Base-by-base conservation (phyloP, 2,888 invertebrate species). In the Crocallis elinguaria region DNA sequence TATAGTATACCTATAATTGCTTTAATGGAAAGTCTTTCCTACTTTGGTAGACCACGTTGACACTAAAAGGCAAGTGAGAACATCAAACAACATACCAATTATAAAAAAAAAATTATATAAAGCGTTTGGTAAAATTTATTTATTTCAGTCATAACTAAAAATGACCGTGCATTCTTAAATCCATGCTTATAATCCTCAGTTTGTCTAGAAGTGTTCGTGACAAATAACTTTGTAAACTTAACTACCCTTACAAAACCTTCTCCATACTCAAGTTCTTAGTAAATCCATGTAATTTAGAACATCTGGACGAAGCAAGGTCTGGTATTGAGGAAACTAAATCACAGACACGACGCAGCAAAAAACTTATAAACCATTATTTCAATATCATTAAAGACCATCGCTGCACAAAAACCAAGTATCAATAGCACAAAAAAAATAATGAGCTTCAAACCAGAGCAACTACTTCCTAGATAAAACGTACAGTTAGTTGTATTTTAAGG, bases 231-330 rank as follows among this genome's bases (percentile, higher is more conserved):
- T 19, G 3, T 6, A 19, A 29, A 12, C 29, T 12, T 29, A 12
- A 2, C 4, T n/a, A 12, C 6, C 9, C 4, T 11, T 63, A 63
- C 67, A 69, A 69, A 72, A 11, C 50, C 55, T 30, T 55, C 70
- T 76, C 73, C 71, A 68, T 60, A 54, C 50, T 60, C 71, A 13
- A 76, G 67, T 8, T n/a, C 27, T 57, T 57, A 58, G 14, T 79
- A 77, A 55, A 78, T 83, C 69, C 69, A 66, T 64, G 79, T 65
- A 33, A 61, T 54, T 51, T 49, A 54, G 67, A 79, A 84, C 86
- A 88, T 86, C 86, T 88, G 86, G 86, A 71, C 77, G 62, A 79
- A 77, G 74, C 88, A 86, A 86, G 87, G 86, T 81, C 82, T 82
- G 71, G 74, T 79, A 86, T 81, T 79, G 81, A 84, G 87, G 86